Evolutionary conservation across 2,113 vertebrate genomes (phyloP).

Genomic region (Oxygymnocypris stewartii): DNA sequence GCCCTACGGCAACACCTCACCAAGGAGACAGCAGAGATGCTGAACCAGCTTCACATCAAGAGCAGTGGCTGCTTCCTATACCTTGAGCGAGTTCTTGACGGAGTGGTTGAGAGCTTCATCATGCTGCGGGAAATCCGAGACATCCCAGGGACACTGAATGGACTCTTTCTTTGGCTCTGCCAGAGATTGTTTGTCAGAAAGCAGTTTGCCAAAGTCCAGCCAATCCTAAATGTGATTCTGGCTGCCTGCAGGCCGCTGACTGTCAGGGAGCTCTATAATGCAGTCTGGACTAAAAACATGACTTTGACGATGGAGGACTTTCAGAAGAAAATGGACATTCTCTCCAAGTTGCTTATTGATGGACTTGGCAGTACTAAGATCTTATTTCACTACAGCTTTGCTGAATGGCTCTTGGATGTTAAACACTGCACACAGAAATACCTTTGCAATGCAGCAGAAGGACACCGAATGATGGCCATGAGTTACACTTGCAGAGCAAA

Average conservation of each 20-base stretch:
- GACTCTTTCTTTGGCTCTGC: slow-evolving; percentile 98
- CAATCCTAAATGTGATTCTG: slow-evolving; percentile 95
- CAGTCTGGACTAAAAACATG: slow-evolving; percentile 98
- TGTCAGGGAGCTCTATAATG: slow-evolving; percentile 88
- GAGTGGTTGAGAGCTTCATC: slow-evolving; percentile 96
- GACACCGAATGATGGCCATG: slow-evolving; percentile 96
- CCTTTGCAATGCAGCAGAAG: slow-evolving; percentile 93
- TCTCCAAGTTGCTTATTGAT: slow-evolving; percentile 90
- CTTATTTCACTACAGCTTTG: slow-evolving; percentile 98
- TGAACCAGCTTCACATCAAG: slow-evolving; percentile 98
- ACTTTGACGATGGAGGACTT: slow-evolving; percentile 90
- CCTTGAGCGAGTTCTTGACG: slow-evolving; percentile 93
- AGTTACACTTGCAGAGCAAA: slow-evolving; percentile 95
- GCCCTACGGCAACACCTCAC: slow-evolving; percentile 95
- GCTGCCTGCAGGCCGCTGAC: slow-evolving; percentile 91
- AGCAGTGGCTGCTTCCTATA: slow-evolving; percentile 98
- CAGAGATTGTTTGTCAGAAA: slow-evolving; percentile 98
- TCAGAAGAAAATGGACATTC: slow-evolving; percentile 94
- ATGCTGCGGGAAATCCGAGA: slow-evolving; percentile 97
- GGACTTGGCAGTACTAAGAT: slow-evolving; percentile 91
- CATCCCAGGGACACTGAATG: slow-evolving; percentile 95
- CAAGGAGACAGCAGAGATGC: slow-evolving; percentile 97
- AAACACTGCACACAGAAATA: slow-evolving; percentile 99
- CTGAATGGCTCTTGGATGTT: slow-evolving; percentile 95
- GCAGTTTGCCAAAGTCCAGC: slow-evolving; percentile 97